Conservation (phyloP, 2,113 vertebrate species). For the Eudyptes chrysolophus region DNA sequence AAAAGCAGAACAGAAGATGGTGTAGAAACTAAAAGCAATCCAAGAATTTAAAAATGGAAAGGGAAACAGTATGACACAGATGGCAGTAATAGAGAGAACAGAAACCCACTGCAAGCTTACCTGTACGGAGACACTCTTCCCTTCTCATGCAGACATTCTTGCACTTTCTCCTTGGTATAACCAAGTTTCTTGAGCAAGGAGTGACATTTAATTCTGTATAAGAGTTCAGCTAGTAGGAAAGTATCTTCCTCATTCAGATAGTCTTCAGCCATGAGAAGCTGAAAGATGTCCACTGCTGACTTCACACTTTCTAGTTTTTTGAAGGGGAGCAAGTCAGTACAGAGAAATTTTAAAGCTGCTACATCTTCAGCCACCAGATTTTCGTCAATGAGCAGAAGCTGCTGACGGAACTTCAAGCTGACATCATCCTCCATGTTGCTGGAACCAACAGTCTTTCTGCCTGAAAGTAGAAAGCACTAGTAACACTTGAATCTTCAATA, state of each 20-base stretch:
- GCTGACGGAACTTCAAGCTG: not conserved
- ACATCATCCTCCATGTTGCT: not conserved
- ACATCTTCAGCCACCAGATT: constrained; percentile 60
- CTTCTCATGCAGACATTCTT: not conserved
- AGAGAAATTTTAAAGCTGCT: constrained; percentile 75
- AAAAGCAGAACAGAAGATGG: not conserved
- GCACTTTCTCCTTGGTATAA: constrained; percentile 55
- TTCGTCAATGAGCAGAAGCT: constrained; percentile 52
- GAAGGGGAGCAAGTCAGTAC: constrained; percentile 37
- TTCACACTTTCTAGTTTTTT: constrained; percentile 37
- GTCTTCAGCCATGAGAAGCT: constrained; percentile 22
- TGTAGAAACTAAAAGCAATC: not conserved
- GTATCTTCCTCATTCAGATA: constrained; percentile 40
- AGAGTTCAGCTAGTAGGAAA: constrained; percentile 73
- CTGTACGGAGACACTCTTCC: constrained; percentile 65
- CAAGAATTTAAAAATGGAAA: not conserved
- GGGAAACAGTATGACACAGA: not conserved
- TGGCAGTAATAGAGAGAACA: not conserved
- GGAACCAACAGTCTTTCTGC: not conserved
- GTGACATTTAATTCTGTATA: constrained; percentile 53
- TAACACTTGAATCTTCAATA: not conserved
- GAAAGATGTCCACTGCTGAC: constrained; percentile 65
- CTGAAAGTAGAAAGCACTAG: not conserved
- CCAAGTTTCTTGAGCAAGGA: constrained; percentile 46
- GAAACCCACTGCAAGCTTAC: constrained; percentile 38